Base-by-base conservation (phyloP, 2,797 vertebrate genomes). In the Peromyscus aztecus region DNA sequence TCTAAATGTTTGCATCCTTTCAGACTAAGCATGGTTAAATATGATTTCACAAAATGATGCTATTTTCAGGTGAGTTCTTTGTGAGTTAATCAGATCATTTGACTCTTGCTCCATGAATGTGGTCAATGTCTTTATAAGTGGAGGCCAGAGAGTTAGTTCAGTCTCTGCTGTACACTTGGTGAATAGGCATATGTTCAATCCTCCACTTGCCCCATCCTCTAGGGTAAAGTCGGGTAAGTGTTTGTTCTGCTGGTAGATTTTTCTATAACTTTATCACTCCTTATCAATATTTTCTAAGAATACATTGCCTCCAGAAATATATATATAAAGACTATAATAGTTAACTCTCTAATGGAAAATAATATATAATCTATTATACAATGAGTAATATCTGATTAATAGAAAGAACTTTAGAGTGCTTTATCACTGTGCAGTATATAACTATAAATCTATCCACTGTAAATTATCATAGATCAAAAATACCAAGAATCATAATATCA, bases 231-330 rank as follows among this genome's bases (percentile, higher is more conserved):
- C 57, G 1, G 3, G 21, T 43, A 61, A 43, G 12, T 59, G 21
- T 13, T 40, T 61, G 4, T 83, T 59, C 29, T 83, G 6, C 2
- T 24, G n/a, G 11, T 61, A 34, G 46, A 61, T 89, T 91, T 91
- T 91, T 73, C 90, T 90, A 84, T 34, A 92, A 49, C 13, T 52
- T 95, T 55, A n/a, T 84, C 9, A 46, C 65, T 34, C 52, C 57
- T 10, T 63, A 40, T 75, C 57, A 27, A 43, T 73, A 59, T 63
- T 6, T 57, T 71, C 46, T 71, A 75, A 89, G 31, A 83, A 83
- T 52, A 55, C 23, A 73, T 4, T 84, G 17, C 11, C 85, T 31
- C 29, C 31, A 78, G 85, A 27, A 69, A 21, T 73, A 52, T 82
- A 85, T n/a, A n/a, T n/a, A 85, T 83, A 40, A n/a, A 14, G 0